These are phyloP conservation scores for Lymantria dispar DNA, from an alignment of 2,888 invertebrate genomes.

Conservation along the genomic window DNA sequence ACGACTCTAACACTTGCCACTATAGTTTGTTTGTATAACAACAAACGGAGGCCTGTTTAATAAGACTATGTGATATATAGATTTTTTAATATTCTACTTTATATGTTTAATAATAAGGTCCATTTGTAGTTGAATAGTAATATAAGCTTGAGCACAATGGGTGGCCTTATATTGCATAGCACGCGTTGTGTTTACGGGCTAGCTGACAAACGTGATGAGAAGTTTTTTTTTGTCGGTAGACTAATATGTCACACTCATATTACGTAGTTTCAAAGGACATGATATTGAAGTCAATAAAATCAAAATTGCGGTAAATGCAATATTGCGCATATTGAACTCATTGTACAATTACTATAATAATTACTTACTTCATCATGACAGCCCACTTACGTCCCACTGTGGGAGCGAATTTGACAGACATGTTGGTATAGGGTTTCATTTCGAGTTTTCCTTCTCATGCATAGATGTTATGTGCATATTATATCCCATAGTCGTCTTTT, in stretches of 20 bases:
- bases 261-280: not conserved
- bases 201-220: constrained; percentile 44
- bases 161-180: constrained; percentile 48
- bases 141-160: constrained; percentile 39
- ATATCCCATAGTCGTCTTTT: too few relatives aligned
- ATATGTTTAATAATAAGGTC: constrained; percentile 14
- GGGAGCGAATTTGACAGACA: too few relatives aligned
- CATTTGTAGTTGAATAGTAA: constrained; percentile 21
- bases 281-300: too few relatives aligned
- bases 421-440: too few relatives aligned
- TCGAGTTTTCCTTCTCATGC: too few relatives aligned
- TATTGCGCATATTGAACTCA: too few relatives aligned
- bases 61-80: constrained; percentile 24
- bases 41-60: constrained; percentile 38
- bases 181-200: constrained; percentile 49
- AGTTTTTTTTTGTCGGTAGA: constrained; percentile 31
- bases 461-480: too few relatives aligned
- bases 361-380: too few relatives aligned
- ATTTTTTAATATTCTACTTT: constrained; percentile 21
- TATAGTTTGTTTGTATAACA: constrained; percentile 55
- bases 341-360: too few relatives aligned
- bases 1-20: constrained; percentile 48
- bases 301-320: too few relatives aligned
- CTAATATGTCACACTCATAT: not conserved
- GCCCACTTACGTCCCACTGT: too few relatives aligned